Conservation (phyloP, 2,113 vertebrate species). For the Coracopsis vasa region DNA sequence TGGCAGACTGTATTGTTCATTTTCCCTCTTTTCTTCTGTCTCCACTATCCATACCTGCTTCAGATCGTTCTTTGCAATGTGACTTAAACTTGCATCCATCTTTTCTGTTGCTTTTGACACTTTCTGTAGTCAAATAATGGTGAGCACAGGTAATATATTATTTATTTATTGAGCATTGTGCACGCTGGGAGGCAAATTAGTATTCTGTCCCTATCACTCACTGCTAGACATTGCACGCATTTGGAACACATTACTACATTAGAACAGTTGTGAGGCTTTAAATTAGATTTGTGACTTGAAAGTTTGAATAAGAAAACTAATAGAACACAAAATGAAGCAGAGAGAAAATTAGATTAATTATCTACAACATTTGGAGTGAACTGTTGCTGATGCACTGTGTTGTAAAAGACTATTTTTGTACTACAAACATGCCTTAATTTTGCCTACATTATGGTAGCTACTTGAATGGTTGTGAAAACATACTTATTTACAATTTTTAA, state of each 20-base stretch:
- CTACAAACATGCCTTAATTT: conserved; percentile 40
- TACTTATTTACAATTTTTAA: conserved; percentile 41
- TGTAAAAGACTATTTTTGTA: conserved; percentile 52
- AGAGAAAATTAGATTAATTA: conserved; percentile 79
- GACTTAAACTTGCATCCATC: conserved; percentile 27
- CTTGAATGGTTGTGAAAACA: conserved; percentile 17
- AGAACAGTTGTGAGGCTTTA: conserved; percentile 78
- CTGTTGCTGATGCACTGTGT: conserved; percentile 44
- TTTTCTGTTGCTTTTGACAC: conserved; percentile 65
- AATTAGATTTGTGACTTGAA: conserved; percentile 84
- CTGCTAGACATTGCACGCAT: conserved; percentile 64
- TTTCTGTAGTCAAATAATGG: conserved; percentile 64
- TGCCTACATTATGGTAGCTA: neutral
- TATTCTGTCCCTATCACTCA: conserved; percentile 66
- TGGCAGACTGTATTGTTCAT: neutral
- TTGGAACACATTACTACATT: conserved; percentile 75
- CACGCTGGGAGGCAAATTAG: conserved; percentile 63
- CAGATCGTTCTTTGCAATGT: conserved; percentile 46
- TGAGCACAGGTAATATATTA: conserved; percentile 62
- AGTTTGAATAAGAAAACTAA: conserved; percentile 84
- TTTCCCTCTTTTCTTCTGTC: neutral
- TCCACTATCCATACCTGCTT: neutral
- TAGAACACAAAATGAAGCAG: conserved; percentile 78
- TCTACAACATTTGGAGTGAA: conserved; percentile 70
- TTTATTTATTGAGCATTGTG: conserved; percentile 71